Conservation (phyloP, 2,797 vertebrate species). For the Onychomys torridus region DNA sequence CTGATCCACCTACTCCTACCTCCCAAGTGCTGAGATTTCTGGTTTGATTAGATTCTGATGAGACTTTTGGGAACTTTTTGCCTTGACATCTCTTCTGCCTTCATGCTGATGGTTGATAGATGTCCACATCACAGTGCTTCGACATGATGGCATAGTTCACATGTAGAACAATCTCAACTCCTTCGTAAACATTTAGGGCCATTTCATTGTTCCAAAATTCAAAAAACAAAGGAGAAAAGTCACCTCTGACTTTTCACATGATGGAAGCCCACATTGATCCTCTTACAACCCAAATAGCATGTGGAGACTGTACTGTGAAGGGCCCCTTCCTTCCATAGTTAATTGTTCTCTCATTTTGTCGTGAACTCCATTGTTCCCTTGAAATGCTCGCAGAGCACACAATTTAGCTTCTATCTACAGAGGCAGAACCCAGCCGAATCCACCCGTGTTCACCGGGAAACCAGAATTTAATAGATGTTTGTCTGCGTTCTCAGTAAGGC, state of each 20-base stretch:
- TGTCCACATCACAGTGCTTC: no score
- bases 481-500: accelerated
- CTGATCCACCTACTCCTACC: neutral
- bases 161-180: neutral
- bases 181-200: neutral
- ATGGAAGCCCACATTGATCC: neutral
- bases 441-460: neutral
- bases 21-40: neutral
- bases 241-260: neutral
- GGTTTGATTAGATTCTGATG: accelerated
- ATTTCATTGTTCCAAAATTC: neutral
- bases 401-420: neutral
- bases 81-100: neutral
- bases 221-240: neutral
- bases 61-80: neutral
- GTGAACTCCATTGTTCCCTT: neutral
- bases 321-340: slow-evolving; percentile 15
- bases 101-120: accelerated
- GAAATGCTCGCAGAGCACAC: neutral
- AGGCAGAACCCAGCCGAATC: accelerated
- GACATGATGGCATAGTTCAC: accelerated
- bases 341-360: neutral
- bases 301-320: accelerated
- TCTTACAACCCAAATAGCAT: neutral
- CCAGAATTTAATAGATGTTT: neutral